A percentile compares a stretch with the other conserved stretches of the same genome.
Evolutionary conservation across 2,113 vertebrate species (phyloP).

Genomic region (Martes martes): DNA sequence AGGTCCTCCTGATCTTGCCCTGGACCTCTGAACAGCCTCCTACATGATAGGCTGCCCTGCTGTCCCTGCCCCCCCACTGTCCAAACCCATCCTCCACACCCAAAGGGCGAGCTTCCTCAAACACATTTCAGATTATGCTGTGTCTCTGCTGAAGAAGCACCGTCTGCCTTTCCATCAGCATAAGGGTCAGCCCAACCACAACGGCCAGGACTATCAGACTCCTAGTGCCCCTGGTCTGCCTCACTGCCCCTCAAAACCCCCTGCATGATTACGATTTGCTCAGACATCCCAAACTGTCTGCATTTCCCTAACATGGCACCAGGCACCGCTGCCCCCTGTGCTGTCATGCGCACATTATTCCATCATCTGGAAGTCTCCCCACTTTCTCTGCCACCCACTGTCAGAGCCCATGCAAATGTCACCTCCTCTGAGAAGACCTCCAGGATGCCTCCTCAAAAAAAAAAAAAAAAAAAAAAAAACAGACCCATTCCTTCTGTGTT

Average conservation of each 20-base stretch:
- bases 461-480: no score
- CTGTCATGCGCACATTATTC: rapidly evolving
- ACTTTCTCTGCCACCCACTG: not conserved
- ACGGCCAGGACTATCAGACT: not conserved
- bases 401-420: not conserved
- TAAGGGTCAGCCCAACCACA: no score
- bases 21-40: not conserved
- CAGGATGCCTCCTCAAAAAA: not conserved
- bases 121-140: rapidly evolving
- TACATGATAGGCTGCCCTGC: rapidly evolving
- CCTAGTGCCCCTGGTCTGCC: rapidly evolving
- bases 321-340: not conserved
- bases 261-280: no score
- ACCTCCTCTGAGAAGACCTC: not conserved
- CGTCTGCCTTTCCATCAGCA: rapidly evolving
- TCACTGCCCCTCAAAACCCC: not conserved
- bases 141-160: not conserved
- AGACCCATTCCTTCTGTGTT: not conserved
- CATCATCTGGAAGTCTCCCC: not conserved
- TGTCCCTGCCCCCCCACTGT: no score
- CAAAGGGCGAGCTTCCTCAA: not conserved
- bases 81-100: not conserved
- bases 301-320: not conserved
- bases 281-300: not conserved
- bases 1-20: not conserved